A percentile compares a stretch with the other conserved stretches of the same genome.
phyloP scores from a whole-genome alignment of 1,140 invertebrate species.

The Drosophila repletoides region DNA sequence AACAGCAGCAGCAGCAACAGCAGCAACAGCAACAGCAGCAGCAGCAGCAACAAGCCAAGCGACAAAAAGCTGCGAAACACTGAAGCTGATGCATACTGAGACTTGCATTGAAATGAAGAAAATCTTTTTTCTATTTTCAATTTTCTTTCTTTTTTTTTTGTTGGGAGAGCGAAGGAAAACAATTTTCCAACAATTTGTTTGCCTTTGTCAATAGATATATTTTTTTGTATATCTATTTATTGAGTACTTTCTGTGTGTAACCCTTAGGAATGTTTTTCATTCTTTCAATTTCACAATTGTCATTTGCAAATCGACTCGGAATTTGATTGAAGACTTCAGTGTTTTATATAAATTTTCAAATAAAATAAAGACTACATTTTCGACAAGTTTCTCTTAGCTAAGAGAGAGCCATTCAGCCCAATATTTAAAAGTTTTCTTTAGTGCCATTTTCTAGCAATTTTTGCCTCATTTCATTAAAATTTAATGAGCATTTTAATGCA shows the following conservation, averaged over 20 bases:
- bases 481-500: too few relatives aligned
- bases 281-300: constrained; percentile 1
- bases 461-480: too few relatives aligned
- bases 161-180: not conserved
- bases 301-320: not conserved
- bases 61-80: constrained; percentile 21
- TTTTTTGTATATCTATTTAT: too few relatives aligned
- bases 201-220: constrained; percentile 33
- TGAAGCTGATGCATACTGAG: constrained; percentile 39
- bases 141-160: not conserved
- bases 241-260: too few relatives aligned
- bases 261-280: constrained; percentile 1
- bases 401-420: too few relatives aligned
- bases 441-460: too few relatives aligned
- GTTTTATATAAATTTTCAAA: too few relatives aligned
- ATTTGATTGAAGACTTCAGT: too few relatives aligned
- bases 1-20: constrained; percentile 2
- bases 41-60: constrained; percentile 1
- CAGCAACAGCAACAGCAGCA: constrained; percentile 5
- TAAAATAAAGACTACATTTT: too few relatives aligned
- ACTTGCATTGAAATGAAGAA: constrained; percentile 50
- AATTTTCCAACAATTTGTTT: constrained; percentile 40
- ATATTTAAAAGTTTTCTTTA: too few relatives aligned
- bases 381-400: too few relatives aligned
- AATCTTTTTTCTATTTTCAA: constrained; percentile 2